These are phyloP conservation scores for Prosopocoilus inquinatus DNA, from an alignment of 2,888 invertebrate species.

Conservation along the genomic window DNA sequence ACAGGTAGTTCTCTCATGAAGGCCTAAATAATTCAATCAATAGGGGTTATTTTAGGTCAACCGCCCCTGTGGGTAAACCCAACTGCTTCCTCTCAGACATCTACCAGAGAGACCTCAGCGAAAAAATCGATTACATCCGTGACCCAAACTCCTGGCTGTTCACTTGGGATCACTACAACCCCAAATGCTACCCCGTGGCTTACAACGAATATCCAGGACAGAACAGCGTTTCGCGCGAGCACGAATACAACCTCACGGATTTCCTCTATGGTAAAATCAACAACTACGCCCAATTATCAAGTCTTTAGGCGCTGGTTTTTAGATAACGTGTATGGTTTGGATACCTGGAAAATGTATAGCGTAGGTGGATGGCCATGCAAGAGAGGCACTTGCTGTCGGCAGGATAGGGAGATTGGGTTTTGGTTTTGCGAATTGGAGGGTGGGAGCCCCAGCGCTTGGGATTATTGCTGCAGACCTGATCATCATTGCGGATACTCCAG, in stretches of 20 bases:
- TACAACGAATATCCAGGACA: too few species aligned
- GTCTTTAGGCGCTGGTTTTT: background rate
- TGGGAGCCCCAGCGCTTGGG: conserved; percentile 70
- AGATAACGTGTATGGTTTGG: conserved; percentile 35
- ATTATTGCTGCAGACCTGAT: conserved; percentile 80
- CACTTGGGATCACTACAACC: conserved; percentile 77
- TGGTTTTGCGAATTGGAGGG: conserved; percentile 83
- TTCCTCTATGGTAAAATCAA: background rate
- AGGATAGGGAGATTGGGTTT: conserved; percentile 74
- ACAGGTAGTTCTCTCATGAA: conserved; percentile 50
- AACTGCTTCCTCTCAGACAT: conserved; percentile 80
- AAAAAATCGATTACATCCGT: conserved; percentile 69
- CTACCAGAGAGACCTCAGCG: conserved; percentile 70
- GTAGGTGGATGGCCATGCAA: conserved; percentile 80
- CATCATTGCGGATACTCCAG: conserved; percentile 83
- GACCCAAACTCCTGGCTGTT: conserved; percentile 71
- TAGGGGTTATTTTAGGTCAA: conserved; percentile 32
- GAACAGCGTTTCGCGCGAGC: too few species aligned
- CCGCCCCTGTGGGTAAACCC: conserved; percentile 40
- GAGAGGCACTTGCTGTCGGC: conserved; percentile 63
- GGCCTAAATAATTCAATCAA: background rate
- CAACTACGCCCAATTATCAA: background rate
- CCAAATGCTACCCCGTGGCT: conserved; percentile 54
- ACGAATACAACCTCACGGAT: too few species aligned
- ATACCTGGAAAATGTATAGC: conserved; percentile 70